Evolutionary conservation across 2,797 vertebrate species (phyloP), one percentile per base, ranked within the genome.

Genomic region (Gambusia yucatana): DNA sequence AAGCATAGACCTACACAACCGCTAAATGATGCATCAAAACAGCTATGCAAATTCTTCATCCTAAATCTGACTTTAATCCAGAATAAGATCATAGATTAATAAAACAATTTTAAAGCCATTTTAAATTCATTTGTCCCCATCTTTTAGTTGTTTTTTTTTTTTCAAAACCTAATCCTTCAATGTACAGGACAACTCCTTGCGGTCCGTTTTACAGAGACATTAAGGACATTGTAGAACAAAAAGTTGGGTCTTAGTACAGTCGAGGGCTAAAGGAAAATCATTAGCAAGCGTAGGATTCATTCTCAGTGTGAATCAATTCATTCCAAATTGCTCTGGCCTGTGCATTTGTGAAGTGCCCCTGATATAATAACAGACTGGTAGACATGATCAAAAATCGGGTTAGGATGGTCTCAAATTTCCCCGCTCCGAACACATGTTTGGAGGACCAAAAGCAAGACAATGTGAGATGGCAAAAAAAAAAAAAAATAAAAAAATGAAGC

Each of bases 361-460:
- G 97, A 98, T 98, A 97, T 96, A 97, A 99, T 98, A 98, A 98
- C 91, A 96, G 95, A 96, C 96, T 97, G 96, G 98, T 97, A 98
- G 98, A 98, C 98, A 98, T 94, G 96, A 95, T 96, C 90, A 94
- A 96, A 97, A 98, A 99, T 98, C 96, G 96, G 94, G 97, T 99
- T 99, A 99, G 94, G 94, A 93, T 87, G 90, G 95, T 97, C 96
- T 99, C 97, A 89, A 95, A 97, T 98, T 98, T 96, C 98, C 71
- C 89, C 96, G 96, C 96, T 30, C 65, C 96, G 97, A 98, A 99
- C 97, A 97, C 97, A 95, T 93, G 94, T 96, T 97, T 95, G 96
- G 93, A 96, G 82, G 83, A 92, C 90, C 90, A 92, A 94, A 94
- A 91, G 92, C 84, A 25, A 82, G 89, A 89, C 92, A 93, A 94